Percentiles rank a stretch among this genome's conserved stretches.
Conservation (phyloP, 2,797 vertebrate species). For the Chaetophractus vellerosus region DNA sequence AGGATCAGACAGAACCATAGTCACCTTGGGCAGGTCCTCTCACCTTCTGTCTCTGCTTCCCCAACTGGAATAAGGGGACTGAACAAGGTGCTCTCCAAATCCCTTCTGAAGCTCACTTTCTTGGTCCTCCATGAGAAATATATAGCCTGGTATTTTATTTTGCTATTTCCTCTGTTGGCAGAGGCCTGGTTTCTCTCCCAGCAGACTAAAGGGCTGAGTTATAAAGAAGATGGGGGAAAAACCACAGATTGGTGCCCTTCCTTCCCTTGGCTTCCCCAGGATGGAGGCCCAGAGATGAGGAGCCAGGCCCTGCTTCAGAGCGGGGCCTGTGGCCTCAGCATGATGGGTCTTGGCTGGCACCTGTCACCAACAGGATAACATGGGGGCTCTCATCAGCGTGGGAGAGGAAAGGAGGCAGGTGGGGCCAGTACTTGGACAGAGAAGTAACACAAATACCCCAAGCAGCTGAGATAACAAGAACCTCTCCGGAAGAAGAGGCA, state of each 20-base stretch:
- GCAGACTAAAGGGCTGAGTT: not conserved
- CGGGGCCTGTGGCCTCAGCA: not conserved
- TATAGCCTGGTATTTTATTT: not conserved
- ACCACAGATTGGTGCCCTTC: not conserved
- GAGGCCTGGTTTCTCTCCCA: constrained; percentile 1
- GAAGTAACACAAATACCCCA: constrained; percentile 78
- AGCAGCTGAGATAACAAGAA: constrained; percentile 90
- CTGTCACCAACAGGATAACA: constrained; percentile 66
- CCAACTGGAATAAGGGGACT: not conserved
- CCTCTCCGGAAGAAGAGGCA: constrained; percentile 76
- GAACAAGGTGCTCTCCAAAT: not conserved
- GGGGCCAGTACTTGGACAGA: constrained; percentile 62
- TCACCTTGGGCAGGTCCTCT: not conserved
- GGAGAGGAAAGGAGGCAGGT: constrained; percentile 78
- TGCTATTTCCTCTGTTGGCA: not conserved
- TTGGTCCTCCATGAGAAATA: not conserved
- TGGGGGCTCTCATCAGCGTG: not conserved
- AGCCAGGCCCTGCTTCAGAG: not conserved
- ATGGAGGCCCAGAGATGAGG: not conserved
- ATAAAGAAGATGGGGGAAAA: not conserved
- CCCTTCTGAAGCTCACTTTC: not conserved
- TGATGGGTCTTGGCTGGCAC: not conserved
- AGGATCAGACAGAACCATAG: too few relatives aligned
- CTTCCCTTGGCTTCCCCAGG: not conserved
- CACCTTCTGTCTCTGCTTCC: not conserved